Base-by-base conservation (phyloP, 2,888 invertebrate genomes). In the Lacanobia wlatinum region DNA sequence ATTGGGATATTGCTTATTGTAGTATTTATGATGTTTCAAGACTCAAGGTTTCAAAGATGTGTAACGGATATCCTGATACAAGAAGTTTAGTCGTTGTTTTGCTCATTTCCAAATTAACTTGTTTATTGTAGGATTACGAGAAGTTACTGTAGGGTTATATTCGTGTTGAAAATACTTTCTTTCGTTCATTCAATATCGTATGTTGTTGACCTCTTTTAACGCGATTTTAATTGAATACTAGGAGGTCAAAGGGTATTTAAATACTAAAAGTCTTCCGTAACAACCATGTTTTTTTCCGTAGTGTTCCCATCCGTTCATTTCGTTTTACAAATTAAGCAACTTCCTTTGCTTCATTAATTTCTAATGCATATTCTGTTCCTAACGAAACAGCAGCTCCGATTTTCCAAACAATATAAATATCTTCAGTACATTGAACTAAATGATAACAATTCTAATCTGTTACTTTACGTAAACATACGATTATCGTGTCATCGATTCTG, bases 401-500 rank as follows among this genome's bases (percentile, higher is more conserved):
- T 34, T 34, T 12, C 21, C 1, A 2, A 28, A 18, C 14, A 1
- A 16, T 8, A 14, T 21, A 18, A 16, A 38, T 18, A 34, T 43
- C 16, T n/a, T 16, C 0, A 43, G n/a, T 34, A 12, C 48, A 59
- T 34, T 70, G 53, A 70, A 53, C 52, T 63, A n/a, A 63, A 53
- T 21, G 34, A 58, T n/a, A 68, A 69, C 34, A 56, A 46, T 53
- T 21, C 4, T 59, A 40, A 76, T 50, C 55, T 10, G 38, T 55
- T 59, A 56, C 53, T 34, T 28, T 18, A n/a, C 5, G 28, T 48
- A 23, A 43, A 58, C 23, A 53, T 10, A 64, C 43, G 14, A 61
- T 56, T 38, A 61, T 66, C 23, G 21, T 58, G 12, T 52, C 52
- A 64, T 67, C 56, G 55, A 71, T 77, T 55, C n/a, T 46, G 50